Conservation (phyloP, 2,888 invertebrate genomes). For the Drosophila multiciliata region DNA sequence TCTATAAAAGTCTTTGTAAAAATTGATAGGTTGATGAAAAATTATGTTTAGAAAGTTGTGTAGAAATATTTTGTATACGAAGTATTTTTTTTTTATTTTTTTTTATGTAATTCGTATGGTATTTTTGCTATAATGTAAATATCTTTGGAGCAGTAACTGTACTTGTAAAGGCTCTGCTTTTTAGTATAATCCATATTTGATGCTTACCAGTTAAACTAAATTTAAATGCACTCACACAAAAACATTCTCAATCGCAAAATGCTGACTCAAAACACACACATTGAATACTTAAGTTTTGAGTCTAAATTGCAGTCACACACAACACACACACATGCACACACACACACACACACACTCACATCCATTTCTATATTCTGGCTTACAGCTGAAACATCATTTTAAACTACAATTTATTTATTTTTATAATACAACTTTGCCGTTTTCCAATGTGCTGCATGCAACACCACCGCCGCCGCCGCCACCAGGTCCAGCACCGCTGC, state of each 20-base stretch:
- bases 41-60: not conserved
- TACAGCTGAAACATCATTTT: conserved; percentile 77
- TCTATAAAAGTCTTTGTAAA: not conserved
- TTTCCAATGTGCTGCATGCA: conserved; percentile 48
- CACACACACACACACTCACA: conserved; percentile 14
- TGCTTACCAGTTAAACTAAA: conserved; percentile 27
- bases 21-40: not conserved
- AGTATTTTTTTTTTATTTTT: not conserved
- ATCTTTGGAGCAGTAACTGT: conserved; percentile 42
- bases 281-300: conserved; percentile 43
- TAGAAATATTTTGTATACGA: not conserved
- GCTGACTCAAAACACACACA: conserved; percentile 3
- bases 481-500: conserved; percentile 72
- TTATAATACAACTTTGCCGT: conserved; percentile 78
- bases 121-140: conserved; percentile 25
- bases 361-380: conserved; percentile 48
- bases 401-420: conserved; percentile 77
- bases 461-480: conserved; percentile 51
- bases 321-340: conserved; percentile 5
- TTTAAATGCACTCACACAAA: not conserved
- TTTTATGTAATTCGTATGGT: conserved; percentile 12
- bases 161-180: conserved; percentile 29
- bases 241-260: not conserved
- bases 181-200: conserved; percentile 31
- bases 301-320: conserved; percentile 29